Conservation (phyloP, 1,140 invertebrate genomes). For the Bombus waltoni region DNA sequence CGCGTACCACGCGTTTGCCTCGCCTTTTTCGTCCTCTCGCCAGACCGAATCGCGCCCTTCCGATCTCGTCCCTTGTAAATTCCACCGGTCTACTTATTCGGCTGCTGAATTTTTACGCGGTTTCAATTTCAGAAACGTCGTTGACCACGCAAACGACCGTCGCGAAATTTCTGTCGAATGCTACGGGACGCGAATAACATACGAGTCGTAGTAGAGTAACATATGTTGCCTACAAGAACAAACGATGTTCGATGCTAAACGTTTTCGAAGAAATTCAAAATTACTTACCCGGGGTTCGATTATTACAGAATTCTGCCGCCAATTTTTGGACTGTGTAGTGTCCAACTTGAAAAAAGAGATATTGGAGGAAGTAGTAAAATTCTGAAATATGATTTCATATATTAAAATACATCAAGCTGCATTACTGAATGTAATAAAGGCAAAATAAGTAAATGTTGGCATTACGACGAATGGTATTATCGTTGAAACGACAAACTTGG, state of each 20-base stretch:
- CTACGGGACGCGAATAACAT: conserved; percentile 11
- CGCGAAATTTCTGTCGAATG: not conserved
- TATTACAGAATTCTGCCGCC: not conserved
- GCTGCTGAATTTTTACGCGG: not conserved
- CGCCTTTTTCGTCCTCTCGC: not conserved
- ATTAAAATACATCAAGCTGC: not conserved
- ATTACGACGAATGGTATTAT: too few relatives aligned
- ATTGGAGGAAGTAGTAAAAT: not conserved
- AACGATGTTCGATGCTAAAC: not conserved
- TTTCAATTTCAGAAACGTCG: not conserved
- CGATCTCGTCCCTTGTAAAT: not conserved
- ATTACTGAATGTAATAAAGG: not conserved
- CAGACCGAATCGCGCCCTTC: not conserved
- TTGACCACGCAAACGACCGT: not conserved
- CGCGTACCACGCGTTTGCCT: not conserved
- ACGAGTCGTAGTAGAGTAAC: not conserved
- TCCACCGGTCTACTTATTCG: not conserved
- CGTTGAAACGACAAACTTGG: too few relatives aligned
- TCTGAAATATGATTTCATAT: not conserved
- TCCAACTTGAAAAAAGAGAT: not conserved
- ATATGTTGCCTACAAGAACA: not conserved
- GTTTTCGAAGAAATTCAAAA: not conserved
- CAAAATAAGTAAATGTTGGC: not conserved
- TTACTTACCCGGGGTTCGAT: not conserved
- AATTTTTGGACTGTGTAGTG: not conserved